Evolutionary conservation across 2,797 vertebrate genomes (phyloP), one percentile per base, ranked within the genome.

Genomic region (Podargus strigoides): DNA sequence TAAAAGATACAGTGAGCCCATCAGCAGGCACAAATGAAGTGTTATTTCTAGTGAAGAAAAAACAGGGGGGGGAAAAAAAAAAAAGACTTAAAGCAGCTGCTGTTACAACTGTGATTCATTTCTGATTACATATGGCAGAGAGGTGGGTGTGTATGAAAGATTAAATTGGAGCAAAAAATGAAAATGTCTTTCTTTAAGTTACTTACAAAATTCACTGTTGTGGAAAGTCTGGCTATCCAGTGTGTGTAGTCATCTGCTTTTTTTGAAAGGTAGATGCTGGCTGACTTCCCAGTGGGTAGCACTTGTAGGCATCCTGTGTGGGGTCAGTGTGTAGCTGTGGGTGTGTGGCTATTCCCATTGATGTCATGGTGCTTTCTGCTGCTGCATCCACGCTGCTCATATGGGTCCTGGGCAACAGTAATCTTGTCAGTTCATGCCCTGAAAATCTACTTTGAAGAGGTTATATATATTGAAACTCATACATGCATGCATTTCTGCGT

Each of bases 91-190:
- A 84, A 91, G 59, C 69, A 79, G 56, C 78, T 95, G 73, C 74
- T 91, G 37, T 84, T 93, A 55, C 59, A 92, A 74, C 56, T 76
- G 42, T 93, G 89, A 82, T 89, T 95, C 82, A 95, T 91, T 89
- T 87, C 73, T 94, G 87, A 87, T 85, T 94, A 76, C 85, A 89
- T 96, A 95, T 95, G 84, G 70, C 79, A 93, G 67, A 91, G 90
- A 89, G 53, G 90, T 95, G 93, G 94, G 93, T 85, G 94, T 95
- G n/a, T 64, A 85, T 88, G 85, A 82, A 87, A 84, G 85, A 94
- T 90, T 60, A 93, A 82, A 94, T 59, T 91, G 55, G 83, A 91
- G 46, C 8, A 32, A 90, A 77, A 95, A 86, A 91, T 59, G 49
- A 81, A 16, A 76, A 6, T 73, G 39, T 93, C 17, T 88, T 83